Evolutionary conservation across 2,888 invertebrate genomes (phyloP).

Genomic region (Standfussiana lucernea): DNA sequence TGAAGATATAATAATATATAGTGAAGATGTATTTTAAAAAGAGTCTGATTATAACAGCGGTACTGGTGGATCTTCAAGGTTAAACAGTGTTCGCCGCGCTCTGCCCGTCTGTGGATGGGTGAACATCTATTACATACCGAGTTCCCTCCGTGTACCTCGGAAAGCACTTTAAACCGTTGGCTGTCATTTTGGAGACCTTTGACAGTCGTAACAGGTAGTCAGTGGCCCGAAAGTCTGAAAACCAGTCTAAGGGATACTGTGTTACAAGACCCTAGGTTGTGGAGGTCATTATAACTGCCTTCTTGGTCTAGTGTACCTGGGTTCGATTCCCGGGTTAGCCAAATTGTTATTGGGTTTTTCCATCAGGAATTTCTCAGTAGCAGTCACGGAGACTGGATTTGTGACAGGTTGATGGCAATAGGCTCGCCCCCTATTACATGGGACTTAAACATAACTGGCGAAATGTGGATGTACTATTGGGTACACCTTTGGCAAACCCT

Average conservation of each 20-base stretch:
- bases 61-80: not conserved
- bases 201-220: not conserved
- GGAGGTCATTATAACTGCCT: too few relatives aligned
- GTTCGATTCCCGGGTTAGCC: too few relatives aligned
- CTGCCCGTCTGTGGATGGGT: not conserved
- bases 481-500: too few relatives aligned
- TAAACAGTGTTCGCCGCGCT: not conserved
- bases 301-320: too few relatives aligned
- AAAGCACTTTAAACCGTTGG: not conserved
- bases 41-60: not conserved
- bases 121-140: not conserved
- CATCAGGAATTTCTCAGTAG: too few relatives aligned
- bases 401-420: too few relatives aligned
- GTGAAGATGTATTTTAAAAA: not conserved
- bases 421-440: too few relatives aligned
- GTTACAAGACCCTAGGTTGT: not conserved
- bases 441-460: too few relatives aligned
- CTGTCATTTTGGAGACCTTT: not conserved
- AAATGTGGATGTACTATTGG: too few relatives aligned
- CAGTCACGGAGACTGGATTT: too few relatives aligned
- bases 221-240: not conserved
- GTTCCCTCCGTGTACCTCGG: not conserved
- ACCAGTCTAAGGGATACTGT: not conserved
- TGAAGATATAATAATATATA: not conserved
- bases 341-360: too few relatives aligned